phyloP scores from a whole-genome alignment of 2,113 vertebrate species.

The Chlamydotis undulata region DNA sequence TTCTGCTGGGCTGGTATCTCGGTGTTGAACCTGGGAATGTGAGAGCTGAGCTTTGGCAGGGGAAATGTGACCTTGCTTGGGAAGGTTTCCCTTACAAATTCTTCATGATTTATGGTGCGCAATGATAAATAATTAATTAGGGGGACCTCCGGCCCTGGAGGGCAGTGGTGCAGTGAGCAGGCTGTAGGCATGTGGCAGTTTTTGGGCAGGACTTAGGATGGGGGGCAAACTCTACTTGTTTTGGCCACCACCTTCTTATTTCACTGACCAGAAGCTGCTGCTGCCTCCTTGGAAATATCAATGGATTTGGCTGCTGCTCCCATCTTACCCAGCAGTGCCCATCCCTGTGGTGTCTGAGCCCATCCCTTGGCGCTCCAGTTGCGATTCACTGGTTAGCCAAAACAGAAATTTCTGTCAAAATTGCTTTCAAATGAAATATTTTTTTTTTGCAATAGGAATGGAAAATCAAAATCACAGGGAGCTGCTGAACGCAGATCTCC shows the following conservation, averaged over 20 bases:
- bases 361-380: background rate
- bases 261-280: background rate
- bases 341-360: background rate
- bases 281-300: background rate
- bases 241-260: background rate
- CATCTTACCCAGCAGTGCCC: background rate
- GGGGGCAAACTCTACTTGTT: background rate
- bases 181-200: accelerated
- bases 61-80: background rate
- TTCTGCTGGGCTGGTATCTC: accelerated
- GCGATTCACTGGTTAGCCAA: background rate
- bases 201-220: background rate
- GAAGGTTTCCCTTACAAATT: background rate
- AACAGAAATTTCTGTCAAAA: background rate
- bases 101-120: background rate
- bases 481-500: background rate
- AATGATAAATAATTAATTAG: background rate
- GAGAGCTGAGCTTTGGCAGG: background rate
- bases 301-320: background rate
- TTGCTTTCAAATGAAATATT: background rate
- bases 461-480: background rate
- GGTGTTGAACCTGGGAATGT: accelerated
- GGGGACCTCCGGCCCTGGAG: background rate
- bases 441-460: background rate
- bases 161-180: accelerated